Evolutionary conservation across 2,888 invertebrate species (phyloP).

Genomic region (Apodemia duryi): DNA sequence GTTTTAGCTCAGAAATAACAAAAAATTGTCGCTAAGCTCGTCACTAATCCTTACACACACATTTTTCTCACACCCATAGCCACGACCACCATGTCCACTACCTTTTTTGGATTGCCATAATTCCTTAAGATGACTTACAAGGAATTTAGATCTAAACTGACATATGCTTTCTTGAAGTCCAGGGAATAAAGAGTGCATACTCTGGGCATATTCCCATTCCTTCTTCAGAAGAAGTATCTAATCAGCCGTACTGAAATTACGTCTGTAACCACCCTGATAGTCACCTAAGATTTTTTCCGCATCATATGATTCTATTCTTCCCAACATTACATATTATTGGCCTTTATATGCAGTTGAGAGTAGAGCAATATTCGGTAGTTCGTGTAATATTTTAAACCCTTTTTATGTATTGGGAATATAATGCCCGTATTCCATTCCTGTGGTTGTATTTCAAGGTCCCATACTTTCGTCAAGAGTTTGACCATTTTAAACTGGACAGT

Average conservation of each 20-base stretch:
- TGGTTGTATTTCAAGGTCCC: not conserved
- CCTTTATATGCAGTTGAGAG: not conserved
- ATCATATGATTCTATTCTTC: too few relatives aligned
- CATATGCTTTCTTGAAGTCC: constrained; percentile 21
- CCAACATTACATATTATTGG: too few relatives aligned
- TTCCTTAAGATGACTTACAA: constrained; percentile 7
- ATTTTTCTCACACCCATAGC: not conserved
- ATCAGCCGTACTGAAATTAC: constrained; percentile 24
- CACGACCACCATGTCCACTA: not conserved
- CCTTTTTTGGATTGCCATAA: constrained; percentile 3
- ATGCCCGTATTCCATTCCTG: not conserved
- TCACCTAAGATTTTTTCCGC: not conserved
- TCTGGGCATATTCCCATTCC: constrained; percentile 27
- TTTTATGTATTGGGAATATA: constrained; percentile 1
- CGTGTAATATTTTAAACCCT: not conserved
- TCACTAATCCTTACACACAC: constrained; percentile 9
- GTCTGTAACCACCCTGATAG: constrained; percentile 20
- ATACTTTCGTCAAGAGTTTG: not conserved
- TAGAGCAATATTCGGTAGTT: not conserved
- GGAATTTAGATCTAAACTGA: not conserved
- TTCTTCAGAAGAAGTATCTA: constrained; percentile 31
- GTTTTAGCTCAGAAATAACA: constrained; percentile 22
- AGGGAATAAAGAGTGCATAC: constrained; percentile 20
- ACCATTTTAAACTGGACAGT: not conserved
- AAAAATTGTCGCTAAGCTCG: constrained; percentile 20